phyloP scores from a whole-genome alignment of 2,113 vertebrate species.

The Embiotoca jacksoni region DNA sequence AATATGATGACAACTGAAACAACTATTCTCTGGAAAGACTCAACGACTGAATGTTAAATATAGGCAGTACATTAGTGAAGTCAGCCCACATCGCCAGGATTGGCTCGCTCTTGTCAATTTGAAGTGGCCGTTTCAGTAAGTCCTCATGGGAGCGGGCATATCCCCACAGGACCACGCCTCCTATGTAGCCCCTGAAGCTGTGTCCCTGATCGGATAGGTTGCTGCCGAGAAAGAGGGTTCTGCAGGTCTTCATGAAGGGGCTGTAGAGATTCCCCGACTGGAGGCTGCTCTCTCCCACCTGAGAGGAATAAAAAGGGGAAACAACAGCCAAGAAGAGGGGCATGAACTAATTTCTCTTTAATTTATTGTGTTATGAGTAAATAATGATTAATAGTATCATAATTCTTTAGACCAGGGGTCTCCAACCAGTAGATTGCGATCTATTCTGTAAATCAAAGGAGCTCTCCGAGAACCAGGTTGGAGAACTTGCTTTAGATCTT shows the following conservation, averaged over 20 bases:
- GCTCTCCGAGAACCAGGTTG: no score
- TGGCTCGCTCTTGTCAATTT: constrained; percentile 10
- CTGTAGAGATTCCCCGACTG: constrained; percentile 92
- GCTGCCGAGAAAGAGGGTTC: constrained; percentile 90
- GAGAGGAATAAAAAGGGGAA: neutral
- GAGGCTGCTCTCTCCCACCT: constrained; percentile 85
- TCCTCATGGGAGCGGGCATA: constrained; percentile 80
- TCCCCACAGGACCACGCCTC: constrained; percentile 87
- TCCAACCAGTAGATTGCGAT: no score
- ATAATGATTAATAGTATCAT: neutral
- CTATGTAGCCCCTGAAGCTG: constrained; percentile 90
- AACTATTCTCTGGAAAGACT: neutral
- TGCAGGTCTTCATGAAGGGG: constrained; percentile 91
- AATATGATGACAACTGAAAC: neutral
- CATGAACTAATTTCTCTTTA: neutral
- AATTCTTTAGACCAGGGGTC: neutral
- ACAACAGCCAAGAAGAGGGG: neutral
- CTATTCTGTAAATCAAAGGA: no score
- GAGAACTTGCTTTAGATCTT: no score
- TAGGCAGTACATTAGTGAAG: constrained; percentile 77
- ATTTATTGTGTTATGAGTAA: constrained; percentile 1
- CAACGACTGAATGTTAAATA: neutral
- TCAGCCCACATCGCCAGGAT: constrained; percentile 78
- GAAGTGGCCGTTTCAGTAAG: constrained; percentile 81
- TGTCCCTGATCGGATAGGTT: constrained; percentile 85